Percentiles rank a stretch among this genome's conserved stretches.
Evolutionary conservation across 2,888 invertebrate species (phyloP).

Genomic region (Andrena hattorfiana): DNA sequence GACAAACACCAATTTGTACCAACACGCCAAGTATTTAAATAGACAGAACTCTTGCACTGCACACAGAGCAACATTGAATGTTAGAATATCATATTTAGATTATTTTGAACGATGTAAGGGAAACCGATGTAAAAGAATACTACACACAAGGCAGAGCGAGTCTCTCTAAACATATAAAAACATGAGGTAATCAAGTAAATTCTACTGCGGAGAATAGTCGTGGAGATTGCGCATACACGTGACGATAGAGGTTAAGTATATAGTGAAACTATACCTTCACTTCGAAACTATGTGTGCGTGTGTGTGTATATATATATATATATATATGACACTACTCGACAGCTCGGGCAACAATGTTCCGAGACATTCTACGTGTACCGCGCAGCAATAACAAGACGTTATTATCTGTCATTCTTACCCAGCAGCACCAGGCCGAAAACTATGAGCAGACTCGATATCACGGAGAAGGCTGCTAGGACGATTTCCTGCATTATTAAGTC

Average conservation of each 20-base stretch:
- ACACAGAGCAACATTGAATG: too few species aligned
- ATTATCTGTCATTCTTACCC: constrained; percentile 85
- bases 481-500: constrained; percentile 84
- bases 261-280: constrained; percentile 37
- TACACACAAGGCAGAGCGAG: background rate
- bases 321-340: constrained; percentile 25
- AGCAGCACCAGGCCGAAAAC: constrained; percentile 87
- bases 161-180: background rate
- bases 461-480: constrained; percentile 86
- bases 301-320: too few species aligned
- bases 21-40: too few species aligned
- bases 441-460: constrained; percentile 87
- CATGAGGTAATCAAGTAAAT: constrained; percentile 1
- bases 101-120: background rate
- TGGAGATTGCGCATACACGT: constrained; percentile 45
- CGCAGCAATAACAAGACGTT: constrained; percentile 35
- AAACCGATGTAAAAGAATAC: background rate
- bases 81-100: background rate
- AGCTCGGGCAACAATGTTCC: constrained; percentile 27
- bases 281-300: constrained; percentile 30
- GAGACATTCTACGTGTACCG: constrained; percentile 26
- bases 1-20: too few species aligned
- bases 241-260: constrained; percentile 49
- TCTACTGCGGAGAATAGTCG: constrained; percentile 17
- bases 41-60: too few species aligned